Conservation (phyloP, 2,888 invertebrate genomes). For the Xiphydria camelus region DNA sequence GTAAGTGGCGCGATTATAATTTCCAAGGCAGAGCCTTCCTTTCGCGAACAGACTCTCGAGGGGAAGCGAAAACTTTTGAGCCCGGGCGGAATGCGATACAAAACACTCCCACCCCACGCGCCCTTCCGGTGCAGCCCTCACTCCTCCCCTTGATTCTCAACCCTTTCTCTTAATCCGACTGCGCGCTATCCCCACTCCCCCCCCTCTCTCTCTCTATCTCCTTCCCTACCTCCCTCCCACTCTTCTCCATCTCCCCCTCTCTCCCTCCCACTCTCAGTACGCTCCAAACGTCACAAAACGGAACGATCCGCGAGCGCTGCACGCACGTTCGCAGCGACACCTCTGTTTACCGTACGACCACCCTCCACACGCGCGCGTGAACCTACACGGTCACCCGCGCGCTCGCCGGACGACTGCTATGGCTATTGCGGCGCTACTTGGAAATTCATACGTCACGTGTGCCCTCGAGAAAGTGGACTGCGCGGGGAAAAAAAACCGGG, state of each 20-base stretch:
- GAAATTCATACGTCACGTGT: constrained; percentile 26
- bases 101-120: constrained; percentile 5
- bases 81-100: constrained; percentile 5
- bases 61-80: constrained; percentile 5
- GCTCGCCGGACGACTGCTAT: too few species aligned
- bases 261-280: neutral
- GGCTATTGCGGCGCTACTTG: too few species aligned
- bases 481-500: too few species aligned
- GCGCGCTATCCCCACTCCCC: too few species aligned
- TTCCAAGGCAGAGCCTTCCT: constrained; percentile 20
- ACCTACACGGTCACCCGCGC: too few species aligned
- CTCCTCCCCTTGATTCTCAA: neutral
- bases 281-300: too few species aligned
- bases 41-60: neutral
- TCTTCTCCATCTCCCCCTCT: constrained; percentile 3
- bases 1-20: constrained; percentile 51
- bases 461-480: too few species aligned
- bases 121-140: neutral
- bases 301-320: too few species aligned
- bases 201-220: constrained; percentile 11
- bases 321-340: too few species aligned
- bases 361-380: too few species aligned
- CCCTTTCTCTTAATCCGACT: too few species aligned
- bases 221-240: constrained; percentile 5
- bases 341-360: too few species aligned